A percentile compares a stretch with the other conserved stretches of the same genome.
These are phyloP conservation scores for Catalaphyllia jardinei DNA, from an alignment of 64 coral and sea anemone genomes.

Conservation along the genomic window DNA sequence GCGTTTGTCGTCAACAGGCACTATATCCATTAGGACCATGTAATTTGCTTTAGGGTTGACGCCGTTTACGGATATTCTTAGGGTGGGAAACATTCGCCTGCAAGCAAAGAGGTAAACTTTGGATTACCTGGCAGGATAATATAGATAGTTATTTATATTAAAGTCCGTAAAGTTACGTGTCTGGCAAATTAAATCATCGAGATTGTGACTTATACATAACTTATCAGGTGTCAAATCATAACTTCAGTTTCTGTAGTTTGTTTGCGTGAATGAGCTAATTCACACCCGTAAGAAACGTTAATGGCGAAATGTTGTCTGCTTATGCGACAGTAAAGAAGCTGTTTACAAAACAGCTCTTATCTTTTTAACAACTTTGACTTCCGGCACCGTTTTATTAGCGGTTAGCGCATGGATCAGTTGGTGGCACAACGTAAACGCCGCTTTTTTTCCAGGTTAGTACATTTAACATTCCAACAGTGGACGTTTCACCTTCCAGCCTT, in stretches of 20 bases:
- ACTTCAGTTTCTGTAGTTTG: conserved; percentile 14
- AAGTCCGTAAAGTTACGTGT: neutral
- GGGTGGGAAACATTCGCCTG: conserved; percentile 97
- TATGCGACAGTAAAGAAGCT: conserved; percentile 21
- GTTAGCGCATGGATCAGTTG: conserved; percentile 34
- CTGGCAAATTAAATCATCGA: conserved; percentile 26
- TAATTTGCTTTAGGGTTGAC: conserved; percentile 96
- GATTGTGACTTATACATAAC: neutral
- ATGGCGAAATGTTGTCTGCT: neutral
- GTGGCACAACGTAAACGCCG: conserved; percentile 16
- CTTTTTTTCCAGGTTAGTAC: conserved; percentile 16
- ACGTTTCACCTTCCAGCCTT: conserved; percentile 95
- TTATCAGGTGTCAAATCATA: conserved; percentile 35
- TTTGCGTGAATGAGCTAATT: conserved; percentile 34
- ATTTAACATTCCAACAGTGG: neutral
- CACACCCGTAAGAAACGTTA: neutral
- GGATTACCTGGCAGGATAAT: neutral
- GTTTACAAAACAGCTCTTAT: conserved; percentile 55
- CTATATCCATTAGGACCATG: conserved; percentile 97
- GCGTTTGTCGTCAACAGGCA: conserved; percentile 96
- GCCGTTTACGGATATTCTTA: conserved; percentile 93
- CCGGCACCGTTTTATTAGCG: conserved; percentile 40
- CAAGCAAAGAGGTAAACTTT: neutral
- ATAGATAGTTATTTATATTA: neutral
- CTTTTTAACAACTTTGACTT: conserved; percentile 52